phyloP scores from a whole-genome alignment of 1,140 invertebrate species.

The Drosophila truncata region DNA sequence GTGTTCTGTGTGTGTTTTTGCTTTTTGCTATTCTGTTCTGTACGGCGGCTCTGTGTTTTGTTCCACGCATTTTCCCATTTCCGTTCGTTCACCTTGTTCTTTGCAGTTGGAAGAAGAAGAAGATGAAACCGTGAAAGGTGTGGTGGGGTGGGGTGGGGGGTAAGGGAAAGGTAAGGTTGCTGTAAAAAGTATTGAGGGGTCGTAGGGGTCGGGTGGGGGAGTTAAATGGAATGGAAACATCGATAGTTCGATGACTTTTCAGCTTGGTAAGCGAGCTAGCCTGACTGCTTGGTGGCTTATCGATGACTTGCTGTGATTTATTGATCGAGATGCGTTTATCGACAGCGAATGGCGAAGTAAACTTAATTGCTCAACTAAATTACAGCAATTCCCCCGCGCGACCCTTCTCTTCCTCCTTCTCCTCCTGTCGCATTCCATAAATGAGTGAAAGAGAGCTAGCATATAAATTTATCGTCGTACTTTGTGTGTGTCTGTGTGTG shows the following conservation, averaged over 20 bases:
- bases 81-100: slow-evolving; percentile 51
- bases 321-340: slow-evolving; percentile 44
- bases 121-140: slow-evolving; percentile 8
- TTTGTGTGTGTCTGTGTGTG: slow-evolving; percentile 20
- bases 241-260: slow-evolving; percentile 46
- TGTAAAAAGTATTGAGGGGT: not conserved
- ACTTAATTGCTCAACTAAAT: slow-evolving; percentile 47
- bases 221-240: slow-evolving; percentile 45
- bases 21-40: slow-evolving; percentile 14
- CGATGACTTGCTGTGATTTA: slow-evolving; percentile 37
- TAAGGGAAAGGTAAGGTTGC: not conserved
- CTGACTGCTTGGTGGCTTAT: slow-evolving; percentile 17
- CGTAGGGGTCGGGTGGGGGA: slow-evolving; percentile 4
- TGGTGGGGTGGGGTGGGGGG: not conserved
- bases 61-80: slow-evolving; percentile 54
- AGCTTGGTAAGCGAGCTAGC: not conserved
- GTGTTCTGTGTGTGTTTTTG: slow-evolving; percentile 14
- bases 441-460: slow-evolving; percentile 41
- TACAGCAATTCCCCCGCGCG: slow-evolving; percentile 31
- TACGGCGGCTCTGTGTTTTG: slow-evolving; percentile 14
- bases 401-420: slow-evolving; percentile 1
- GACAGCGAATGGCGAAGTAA: slow-evolving; percentile 31
- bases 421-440: slow-evolving; percentile 20
- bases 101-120: slow-evolving; percentile 13
- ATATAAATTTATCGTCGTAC: slow-evolving; percentile 59